These are phyloP conservation scores for Acanthosepion pharaonis DNA, from an alignment of 2,888 invertebrate genomes.

Conservation along the genomic window DNA sequence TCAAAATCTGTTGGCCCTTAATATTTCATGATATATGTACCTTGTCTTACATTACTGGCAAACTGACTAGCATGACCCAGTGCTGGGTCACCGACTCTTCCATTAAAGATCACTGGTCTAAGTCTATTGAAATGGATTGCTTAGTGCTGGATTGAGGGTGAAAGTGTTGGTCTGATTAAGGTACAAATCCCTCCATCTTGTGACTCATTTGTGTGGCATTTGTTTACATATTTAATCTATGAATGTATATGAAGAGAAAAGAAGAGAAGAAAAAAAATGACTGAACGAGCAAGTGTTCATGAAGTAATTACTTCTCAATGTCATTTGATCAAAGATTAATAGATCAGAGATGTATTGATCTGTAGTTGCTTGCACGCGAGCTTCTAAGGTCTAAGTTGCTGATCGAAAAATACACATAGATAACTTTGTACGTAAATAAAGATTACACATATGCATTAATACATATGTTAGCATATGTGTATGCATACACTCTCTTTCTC, in stretches of 20 bases:
- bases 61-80: not conserved
- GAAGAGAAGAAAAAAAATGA: no score
- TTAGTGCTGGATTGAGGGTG: not conserved
- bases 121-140: constrained; percentile 4
- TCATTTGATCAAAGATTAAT: not conserved
- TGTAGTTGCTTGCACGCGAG: not conserved
- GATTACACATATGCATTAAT: no score
- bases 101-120: constrained; percentile 6
- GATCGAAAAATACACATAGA: not conserved
- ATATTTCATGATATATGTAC: no score
- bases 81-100: not conserved
- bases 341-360: constrained; percentile 8
- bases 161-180: not conserved
- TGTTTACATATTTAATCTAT: not conserved
- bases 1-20: no score
- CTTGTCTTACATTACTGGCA: not conserved
- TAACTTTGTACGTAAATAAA: not conserved
- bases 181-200: not conserved
- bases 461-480: no score
- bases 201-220: constrained; percentile 23
- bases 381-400: not conserved
- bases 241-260: not conserved
- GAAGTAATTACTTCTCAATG: constrained; percentile 21
- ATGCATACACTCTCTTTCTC: no score
- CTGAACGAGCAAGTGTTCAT: not conserved